These are phyloP conservation scores for Manis pentadactyla DNA, from an alignment of 2,797 vertebrate genomes.

Conservation along the genomic window DNA sequence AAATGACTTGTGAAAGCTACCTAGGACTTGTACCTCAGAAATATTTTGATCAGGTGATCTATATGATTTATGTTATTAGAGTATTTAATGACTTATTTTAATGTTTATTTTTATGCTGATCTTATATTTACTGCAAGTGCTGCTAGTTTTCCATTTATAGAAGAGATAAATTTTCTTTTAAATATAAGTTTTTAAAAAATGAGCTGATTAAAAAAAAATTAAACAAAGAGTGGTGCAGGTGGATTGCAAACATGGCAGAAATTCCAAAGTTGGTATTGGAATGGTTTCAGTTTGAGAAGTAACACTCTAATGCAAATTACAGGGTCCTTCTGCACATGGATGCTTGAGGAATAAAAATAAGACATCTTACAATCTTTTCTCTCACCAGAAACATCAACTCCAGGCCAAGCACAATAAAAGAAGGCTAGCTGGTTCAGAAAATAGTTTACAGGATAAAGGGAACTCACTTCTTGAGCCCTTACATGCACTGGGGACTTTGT, in stretches of 20 bases:
- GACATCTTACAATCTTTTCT: background rate
- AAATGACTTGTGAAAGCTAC: background rate
- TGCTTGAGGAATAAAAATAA: background rate
- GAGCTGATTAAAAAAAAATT: background rate
- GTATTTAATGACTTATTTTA: background rate
- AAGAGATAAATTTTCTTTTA: slow-evolving; percentile 9
- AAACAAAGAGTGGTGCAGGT: background rate
- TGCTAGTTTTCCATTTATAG: background rate
- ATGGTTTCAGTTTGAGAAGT: background rate
- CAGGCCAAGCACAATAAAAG: background rate
- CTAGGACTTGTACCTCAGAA: background rate
- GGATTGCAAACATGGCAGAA: background rate
- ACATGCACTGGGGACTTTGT: background rate
- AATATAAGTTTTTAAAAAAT: background rate
- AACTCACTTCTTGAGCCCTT: background rate
- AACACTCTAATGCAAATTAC: too few species aligned
- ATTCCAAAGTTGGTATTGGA: background rate
- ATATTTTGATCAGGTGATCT: background rate
- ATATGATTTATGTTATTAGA: background rate
- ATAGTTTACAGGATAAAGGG: background rate
- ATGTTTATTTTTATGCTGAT: background rate
- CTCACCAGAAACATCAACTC: background rate
- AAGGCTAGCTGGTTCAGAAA: background rate
- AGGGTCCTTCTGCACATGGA: background rate
- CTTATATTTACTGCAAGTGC: background rate